Base-by-base conservation (phyloP, 2,113 vertebrate species). In the Erythrocercus mccallii region DNA sequence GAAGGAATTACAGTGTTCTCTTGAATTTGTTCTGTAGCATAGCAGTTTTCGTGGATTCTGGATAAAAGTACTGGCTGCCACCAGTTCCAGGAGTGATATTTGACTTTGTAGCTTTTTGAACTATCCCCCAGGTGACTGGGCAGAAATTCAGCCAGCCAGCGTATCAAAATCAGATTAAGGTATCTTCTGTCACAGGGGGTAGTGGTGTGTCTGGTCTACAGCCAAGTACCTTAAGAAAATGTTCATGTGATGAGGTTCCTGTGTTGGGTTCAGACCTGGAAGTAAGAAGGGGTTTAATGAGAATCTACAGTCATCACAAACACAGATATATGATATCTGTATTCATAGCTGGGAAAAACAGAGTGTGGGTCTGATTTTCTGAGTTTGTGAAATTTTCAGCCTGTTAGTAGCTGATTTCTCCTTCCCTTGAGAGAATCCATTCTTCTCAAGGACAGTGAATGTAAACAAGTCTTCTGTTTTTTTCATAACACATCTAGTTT, bases 271-370 rank as follows among this genome's bases (percentile, higher is more conserved):
- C 33, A 47, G n/a, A 25, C 14, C 15, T 51, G 23, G 35, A 88
- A 82, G 25, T 21, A 53, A 68, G 37, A 71, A 35, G 1, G 3
- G 13, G 2, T 10, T 60, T 79, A 54, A 50, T 56, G 25, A 53
- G 13, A 21, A 57, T 17, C 28, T 70, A 15, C 6, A 50, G 45
- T 27, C 3, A 47, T n/a, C 15, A 48, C 9, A 61, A 47, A 23
- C 6, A 3, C 0, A 0, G 47, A 53, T 9, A 8, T 13, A 62
- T 58, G 10, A 10, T 37, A 48, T n/a, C 47, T 53, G 8, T 51
- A 6, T 56, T 56, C 64, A 60, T 9, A n/a, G 1, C 12, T 64
- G 35, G 44, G 54, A 57, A 48, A 74, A 71, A 7, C 6, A n/a
- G n/a, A n/a, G n/a, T n/a, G n/a, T n/a, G n/a, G n/a, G n/a, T n/a